Evolutionary conservation across 2,888 invertebrate species (phyloP).

Genomic region (Limulus polyphemus): DNA sequence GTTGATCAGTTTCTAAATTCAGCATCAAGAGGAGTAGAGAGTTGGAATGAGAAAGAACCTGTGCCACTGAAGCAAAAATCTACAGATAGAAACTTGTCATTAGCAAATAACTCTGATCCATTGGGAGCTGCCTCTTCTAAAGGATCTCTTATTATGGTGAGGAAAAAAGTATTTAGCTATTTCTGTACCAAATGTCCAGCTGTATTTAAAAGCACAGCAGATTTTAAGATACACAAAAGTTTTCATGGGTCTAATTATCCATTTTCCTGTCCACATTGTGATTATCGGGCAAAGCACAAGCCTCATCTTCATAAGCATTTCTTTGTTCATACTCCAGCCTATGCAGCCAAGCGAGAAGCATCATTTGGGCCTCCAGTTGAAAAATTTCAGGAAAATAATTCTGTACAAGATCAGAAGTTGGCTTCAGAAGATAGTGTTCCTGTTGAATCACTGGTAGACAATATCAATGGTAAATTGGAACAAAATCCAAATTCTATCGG

Average conservation of each 20-base stretch:
- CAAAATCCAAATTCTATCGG: constrained; percentile 7
- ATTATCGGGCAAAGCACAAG: constrained; percentile 37
- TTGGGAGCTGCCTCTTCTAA: constrained; percentile 21
- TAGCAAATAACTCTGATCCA: constrained; percentile 10
- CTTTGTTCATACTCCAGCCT: constrained; percentile 32
- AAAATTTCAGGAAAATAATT: neutral
- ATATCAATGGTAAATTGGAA: neutral
- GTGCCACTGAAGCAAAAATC: constrained; percentile 1
- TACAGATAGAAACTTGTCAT: neutral
- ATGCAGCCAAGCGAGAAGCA: constrained; percentile 21
- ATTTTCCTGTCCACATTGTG: constrained; percentile 45
- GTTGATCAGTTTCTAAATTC: constrained; percentile 19
- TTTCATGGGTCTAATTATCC: constrained; percentile 52
- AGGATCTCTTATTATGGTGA: neutral
- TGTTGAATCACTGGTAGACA: neutral
- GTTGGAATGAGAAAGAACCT: constrained; percentile 23
- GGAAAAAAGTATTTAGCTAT: constrained; percentile 8
- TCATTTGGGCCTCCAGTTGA: constrained; percentile 3
- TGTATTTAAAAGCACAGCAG: constrained; percentile 60
- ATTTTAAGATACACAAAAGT: constrained; percentile 56
- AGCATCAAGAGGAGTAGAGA: constrained; percentile 15
- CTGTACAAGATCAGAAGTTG: neutral
- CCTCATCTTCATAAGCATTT: constrained; percentile 36
- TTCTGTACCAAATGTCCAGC: constrained; percentile 67
- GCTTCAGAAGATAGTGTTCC: neutral